These are phyloP conservation scores for Coptodon rendalli DNA, from an alignment of 2,113 vertebrate genomes.

Conservation along the genomic window DNA sequence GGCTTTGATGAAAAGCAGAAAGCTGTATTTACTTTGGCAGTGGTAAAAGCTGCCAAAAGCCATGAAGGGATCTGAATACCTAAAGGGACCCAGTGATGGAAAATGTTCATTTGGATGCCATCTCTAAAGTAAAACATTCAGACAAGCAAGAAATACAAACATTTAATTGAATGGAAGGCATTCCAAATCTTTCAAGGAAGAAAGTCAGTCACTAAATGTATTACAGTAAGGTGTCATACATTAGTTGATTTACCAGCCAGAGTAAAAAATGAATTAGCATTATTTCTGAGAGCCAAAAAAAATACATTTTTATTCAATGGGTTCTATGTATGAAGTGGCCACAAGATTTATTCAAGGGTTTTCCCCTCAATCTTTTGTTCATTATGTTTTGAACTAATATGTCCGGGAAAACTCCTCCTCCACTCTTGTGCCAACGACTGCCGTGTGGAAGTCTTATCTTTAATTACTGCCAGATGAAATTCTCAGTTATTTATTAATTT, in stretches of 20 bases:
- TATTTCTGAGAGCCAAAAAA: background rate
- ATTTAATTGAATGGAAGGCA: background rate
- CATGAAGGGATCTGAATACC: background rate
- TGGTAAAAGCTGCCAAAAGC: background rate
- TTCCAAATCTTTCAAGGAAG: background rate
- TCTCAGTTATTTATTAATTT: background rate
- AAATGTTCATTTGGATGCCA: background rate
- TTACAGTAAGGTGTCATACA: background rate
- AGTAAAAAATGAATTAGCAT: background rate
- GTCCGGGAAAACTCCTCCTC: background rate
- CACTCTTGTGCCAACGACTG: background rate
- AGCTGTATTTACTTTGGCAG: background rate
- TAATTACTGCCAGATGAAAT: background rate
- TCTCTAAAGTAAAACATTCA: background rate
- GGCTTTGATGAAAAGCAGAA: background rate
- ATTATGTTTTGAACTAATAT: background rate
- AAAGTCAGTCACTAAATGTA: background rate
- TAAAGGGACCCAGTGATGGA: background rate
- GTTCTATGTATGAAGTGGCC: background rate
- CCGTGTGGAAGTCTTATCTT: background rate
- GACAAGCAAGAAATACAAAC: background rate
- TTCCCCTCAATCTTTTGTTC: constrained; percentile 8
- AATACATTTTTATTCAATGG: constrained; percentile 6
- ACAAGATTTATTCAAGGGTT: background rate
- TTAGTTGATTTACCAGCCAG: background rate